Evolutionary conservation across 2,888 invertebrate species (phyloP), one percentile per base, ranked within the genome.

Genomic region (Tetranychus piercei): DNA sequence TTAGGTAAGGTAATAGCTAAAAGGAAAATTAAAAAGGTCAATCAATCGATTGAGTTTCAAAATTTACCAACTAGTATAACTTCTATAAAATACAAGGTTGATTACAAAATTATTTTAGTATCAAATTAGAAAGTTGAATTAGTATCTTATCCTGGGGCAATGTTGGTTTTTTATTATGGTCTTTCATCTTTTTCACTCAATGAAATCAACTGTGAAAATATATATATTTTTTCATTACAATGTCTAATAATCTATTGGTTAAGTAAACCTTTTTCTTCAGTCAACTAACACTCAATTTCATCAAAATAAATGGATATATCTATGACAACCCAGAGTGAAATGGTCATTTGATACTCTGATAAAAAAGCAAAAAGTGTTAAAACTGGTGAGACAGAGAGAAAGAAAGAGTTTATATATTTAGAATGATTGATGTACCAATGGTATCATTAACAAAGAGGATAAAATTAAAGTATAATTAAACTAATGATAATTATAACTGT

Each of bases 381-480:
- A 55, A 55, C 9, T 15, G 9, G 55, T 55, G 55, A 18, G 72
- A 69, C 6, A 69, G n/a, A 69, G 20, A 69, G 69, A 66, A 1
- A 65, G 65, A 65, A 1, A 66, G 66, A 71, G 20, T 15, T n/a
- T 15, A 70, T 15, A 23, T 15, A 70, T n/a, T 22, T n/a, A n/a
- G 44, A 44, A 5, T 20, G 71, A 71, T 22, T n/a, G 43, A 71
- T 44, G 22, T 34, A 22, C 23, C 20, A 72, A 34, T 20, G 72
- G 34, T 20, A 44, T 15, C 8, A 72, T 72, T 43, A 23, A 7
- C 43, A 43, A 72, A 71, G 71, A 72, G 44, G 72, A 72, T 34
- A 44, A 72, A 72, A 72, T 72, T 34, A 44, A 43, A 72, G 15
- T 34, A 34, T 11, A 69, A 69, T 23, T 11, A 69, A 11, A 69